A percentile compares a stretch with the other conserved stretches of the same genome.
phyloP scores from a whole-genome alignment of 64 coral and sea anemone genomes.

The Acropora tenuis region DNA sequence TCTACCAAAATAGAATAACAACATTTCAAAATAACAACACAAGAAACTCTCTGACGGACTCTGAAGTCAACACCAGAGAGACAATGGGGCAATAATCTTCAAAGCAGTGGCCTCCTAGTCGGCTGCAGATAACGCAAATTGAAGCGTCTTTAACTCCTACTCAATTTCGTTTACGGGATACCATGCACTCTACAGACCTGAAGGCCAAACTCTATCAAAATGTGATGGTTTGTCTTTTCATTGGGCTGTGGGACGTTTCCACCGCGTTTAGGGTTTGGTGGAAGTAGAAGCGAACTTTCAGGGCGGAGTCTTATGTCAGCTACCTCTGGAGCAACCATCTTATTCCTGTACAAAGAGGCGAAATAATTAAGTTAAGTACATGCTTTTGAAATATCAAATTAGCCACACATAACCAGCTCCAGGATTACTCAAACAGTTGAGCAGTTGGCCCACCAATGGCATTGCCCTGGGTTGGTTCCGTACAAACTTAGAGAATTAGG shows the following conservation, averaged over 20 bases:
- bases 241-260: slow-evolving; percentile 70
- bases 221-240: slow-evolving; percentile 80
- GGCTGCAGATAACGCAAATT: too few species aligned
- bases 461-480: too few species aligned
- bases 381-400: too few species aligned
- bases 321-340: slow-evolving; percentile 5
- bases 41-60: too few species aligned
- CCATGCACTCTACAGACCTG: slow-evolving; percentile 55
- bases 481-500: too few species aligned
- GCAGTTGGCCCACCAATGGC: too few species aligned
- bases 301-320: slow-evolving; percentile 50
- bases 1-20: slow-evolving; percentile 37
- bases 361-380: neutral
- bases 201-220: slow-evolving; percentile 88
- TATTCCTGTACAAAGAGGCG: slow-evolving; percentile 26
- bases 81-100: too few species aligned
- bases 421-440: too few species aligned
- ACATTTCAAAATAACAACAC: neutral
- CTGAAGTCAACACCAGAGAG: too few species aligned
- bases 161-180: neutral
- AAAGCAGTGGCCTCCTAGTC: too few species aligned
- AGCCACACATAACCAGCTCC: too few species aligned
- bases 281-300: slow-evolving; percentile 54
- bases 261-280: slow-evolving; percentile 59
- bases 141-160: too few species aligned